Base-by-base conservation (phyloP, 2,113 vertebrate species). In the Etia nguti region DNA sequence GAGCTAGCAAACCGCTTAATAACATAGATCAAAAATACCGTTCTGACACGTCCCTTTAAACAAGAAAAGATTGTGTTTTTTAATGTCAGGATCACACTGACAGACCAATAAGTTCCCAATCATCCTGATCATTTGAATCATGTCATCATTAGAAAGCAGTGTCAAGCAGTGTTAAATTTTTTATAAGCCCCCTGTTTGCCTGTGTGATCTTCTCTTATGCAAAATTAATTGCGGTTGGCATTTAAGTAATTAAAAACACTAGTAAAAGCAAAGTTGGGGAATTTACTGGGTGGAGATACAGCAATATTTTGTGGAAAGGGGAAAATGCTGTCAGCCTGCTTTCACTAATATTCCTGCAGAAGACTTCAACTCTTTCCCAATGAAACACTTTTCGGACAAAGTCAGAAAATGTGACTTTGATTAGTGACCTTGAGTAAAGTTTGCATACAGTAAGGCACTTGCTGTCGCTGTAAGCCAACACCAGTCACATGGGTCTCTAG, bases 341-440 rank as follows among this genome's bases (percentile, higher is more conserved):
- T 87, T 86, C 70, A 80, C 50, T 59, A 16, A 59, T 88, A 91
- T 91, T 88, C 81, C 92, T 93, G 73, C 26, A 13, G 75, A 38
- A 20, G 91, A 91, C 26, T 84, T 89, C 80, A 4, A 26, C 9
- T 83, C 80, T 90, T 83, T 81, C 62, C 6, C 8, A 80, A 70
- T 84, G 75, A 86, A 88, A 59, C 31, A 52, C 68, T 81, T 73
- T n/a, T 22, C 15, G 2, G 57, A 83, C 79, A 86, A 70, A 82
- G 22, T 52, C 86, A 46, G 1, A 56, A 88, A 88, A 93, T 86
- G 81, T 88, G 91, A 87, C 83, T 89, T 88, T 90, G 79, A 90
- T 92, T 85, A 88, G 24, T 22, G 88, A 59, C 29, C 79, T 80
- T 70, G 68, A 84, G 50, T 73, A 79, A 56, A 46, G 36, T 90